Evolutionary conservation across 2,113 vertebrate genomes (phyloP), one percentile per base, ranked within the genome.

Genomic region (Jaculus jaculus): DNA sequence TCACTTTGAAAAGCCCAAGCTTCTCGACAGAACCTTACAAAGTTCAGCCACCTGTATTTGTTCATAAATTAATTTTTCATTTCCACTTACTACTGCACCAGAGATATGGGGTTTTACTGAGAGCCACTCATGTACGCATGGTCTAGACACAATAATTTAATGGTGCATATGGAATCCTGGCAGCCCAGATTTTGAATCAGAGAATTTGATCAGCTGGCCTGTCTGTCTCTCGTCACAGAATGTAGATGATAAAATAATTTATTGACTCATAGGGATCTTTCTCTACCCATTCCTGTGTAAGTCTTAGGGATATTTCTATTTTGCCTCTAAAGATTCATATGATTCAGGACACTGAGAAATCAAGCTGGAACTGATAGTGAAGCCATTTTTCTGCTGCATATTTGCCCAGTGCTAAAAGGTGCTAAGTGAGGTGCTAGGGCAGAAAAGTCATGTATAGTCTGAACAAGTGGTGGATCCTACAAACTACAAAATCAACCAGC

Each of bases 51-150:
- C 60, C 79, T 79, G 51, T 71, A 65, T 74, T 75, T 58, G 11
- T 39, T 90, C 82, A 79, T 65, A 81, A 87, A 37, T 60, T 9
- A 66, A 20, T 37, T 60, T 85, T 95, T 73, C 51, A 72, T 93
- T 93, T 92, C 65, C 92, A 86, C 13, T 80, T 85, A 42, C 20
- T 21, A 8, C 30, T 42, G 34, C 73, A 42, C 58, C 66, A 88
- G 74, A 95, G 51, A 42, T 51, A n/a, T 3, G 71, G n/a, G 32
- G 26, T 78, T 72, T 68, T 34, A 16, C 4, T 13, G 63, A 91
- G 28, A 89, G 15, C 32, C 63, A 73, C 58, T 63, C 77, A 23
- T 28, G 28, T 69, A 89, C 78, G 42, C 86, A 79, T 10, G n/a
- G 21, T 28, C 18, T 39, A 72, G 73, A 47, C 47, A 16, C 21